These are phyloP conservation scores for Cygnus atratus DNA, from an alignment of 2,113 vertebrate species.

Conservation along the genomic window DNA sequence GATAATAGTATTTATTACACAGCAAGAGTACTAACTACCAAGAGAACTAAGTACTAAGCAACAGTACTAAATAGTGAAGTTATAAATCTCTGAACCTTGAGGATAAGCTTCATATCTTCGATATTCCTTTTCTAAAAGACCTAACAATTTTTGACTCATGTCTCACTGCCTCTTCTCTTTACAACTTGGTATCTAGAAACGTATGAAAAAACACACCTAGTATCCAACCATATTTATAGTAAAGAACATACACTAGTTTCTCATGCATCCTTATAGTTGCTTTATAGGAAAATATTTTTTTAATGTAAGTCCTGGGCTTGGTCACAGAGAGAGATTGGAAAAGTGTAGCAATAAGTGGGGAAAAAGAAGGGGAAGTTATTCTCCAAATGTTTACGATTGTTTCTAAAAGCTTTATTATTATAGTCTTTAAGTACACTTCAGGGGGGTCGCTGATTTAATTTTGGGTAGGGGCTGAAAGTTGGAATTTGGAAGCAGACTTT, in stretches of 20 bases:
- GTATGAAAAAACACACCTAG: not conserved
- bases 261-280: not conserved
- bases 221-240: not conserved
- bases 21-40: not conserved
- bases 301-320: too few species aligned
- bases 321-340: not conserved
- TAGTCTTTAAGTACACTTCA: not conserved
- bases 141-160: not conserved
- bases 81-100: not conserved
- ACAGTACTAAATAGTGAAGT: not conserved
- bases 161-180: not conserved
- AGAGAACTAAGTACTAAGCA: not conserved
- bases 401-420: not conserved
- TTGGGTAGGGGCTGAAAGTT: not conserved
- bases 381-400: not conserved
- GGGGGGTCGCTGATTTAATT: not conserved
- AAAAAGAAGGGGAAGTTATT: not conserved
- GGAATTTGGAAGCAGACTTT: not conserved
- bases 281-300: not conserved
- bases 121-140: not conserved
- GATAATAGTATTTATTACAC: not conserved
- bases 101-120: not conserved
- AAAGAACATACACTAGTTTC: not conserved
- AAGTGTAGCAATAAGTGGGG: not conserved
- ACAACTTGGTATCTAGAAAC: not conserved